Base-by-base conservation (phyloP, 2,797 vertebrate species). In the Cuniculus paca region DNA sequence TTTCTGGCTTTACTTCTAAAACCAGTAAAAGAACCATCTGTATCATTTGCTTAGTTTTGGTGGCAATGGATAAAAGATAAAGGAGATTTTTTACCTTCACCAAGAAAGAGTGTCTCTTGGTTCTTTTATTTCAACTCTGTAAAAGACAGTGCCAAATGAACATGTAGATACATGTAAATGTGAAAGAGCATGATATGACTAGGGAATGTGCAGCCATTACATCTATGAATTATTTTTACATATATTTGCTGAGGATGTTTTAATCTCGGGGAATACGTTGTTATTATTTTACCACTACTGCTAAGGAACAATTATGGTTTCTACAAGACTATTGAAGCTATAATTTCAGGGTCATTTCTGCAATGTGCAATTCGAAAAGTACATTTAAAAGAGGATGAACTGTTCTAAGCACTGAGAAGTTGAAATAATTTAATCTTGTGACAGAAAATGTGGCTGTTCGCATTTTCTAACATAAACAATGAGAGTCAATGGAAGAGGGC, bases 1-100 rank as follows among this genome's bases (percentile, higher is more conserved):
- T 98, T 98, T 98, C 97, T 98, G 95, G 90, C 96, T 98, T 97
- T 98, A 98, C 98, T 98, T 98, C 98, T 98, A 97, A 98, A 98
- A 98, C 97, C 96, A 98, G 98, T 98, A 97, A 98, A 97, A 98
- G 97, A 96, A 98, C 94, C 88, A 98, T 98, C 98, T 98, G 91
- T 98, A 98, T 97, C 96, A 97, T 97, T 96, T 98, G 90, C 97
- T 98, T 98, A 96, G 94, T 97, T 98, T 97, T 91, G 79, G 75
- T 97, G 96, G 98, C 96, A 98, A 94, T 92, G 95, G 96, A 87
- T 95, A 98, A 95, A 97, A 98, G 97, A 98, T 96, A 98, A 98
- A 98, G 68, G 90, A 95, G 83, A 68, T 96, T 97, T 97, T 98
- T 95, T 52, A 50, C 75, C 75, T 52, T 7, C 48, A 52, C 81